Conservation (phyloP, 1,140 invertebrate species). For the Penaeus indicus region DNA sequence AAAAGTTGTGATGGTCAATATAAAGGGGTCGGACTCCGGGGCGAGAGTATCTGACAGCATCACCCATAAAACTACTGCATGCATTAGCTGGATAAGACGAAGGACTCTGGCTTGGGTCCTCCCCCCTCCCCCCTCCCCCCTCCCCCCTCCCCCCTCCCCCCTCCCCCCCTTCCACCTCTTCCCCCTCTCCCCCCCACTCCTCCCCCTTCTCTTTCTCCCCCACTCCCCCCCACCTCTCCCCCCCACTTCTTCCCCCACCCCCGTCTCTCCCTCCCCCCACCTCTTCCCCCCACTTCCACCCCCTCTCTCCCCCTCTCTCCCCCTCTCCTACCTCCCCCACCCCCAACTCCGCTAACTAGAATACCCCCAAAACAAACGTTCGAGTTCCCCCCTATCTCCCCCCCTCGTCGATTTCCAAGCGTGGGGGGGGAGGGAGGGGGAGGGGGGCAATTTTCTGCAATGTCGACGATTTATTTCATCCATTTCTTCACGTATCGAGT, state of each 20-base stretch:
- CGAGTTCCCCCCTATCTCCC: background rate
- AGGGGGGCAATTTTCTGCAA: background rate
- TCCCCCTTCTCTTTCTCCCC: background rate
- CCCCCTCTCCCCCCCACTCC: background rate
- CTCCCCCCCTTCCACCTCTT: background rate
- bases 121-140: no score
- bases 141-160: no score
- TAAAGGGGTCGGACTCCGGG: background rate
- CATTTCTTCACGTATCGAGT: no score
- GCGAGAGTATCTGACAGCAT: background rate
- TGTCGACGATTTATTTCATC: no score
- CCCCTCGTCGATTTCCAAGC: background rate
- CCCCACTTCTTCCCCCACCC: background rate
- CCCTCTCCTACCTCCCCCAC: background rate
- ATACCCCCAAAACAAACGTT: background rate
- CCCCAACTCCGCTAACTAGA: background rate
- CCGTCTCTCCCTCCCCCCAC: background rate
- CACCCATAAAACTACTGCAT: slow-evolving; percentile 40
- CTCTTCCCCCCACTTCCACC: no score
- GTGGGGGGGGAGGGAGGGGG: background rate
- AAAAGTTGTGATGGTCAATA: background rate
- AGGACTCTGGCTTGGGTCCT: no score
- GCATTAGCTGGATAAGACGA: slow-evolving; percentile 30
- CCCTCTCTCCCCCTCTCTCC: no score
- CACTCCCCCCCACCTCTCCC: background rate